phyloP scores from a whole-genome alignment of 2,888 invertebrate genomes.

The Lottia scabra region DNA sequence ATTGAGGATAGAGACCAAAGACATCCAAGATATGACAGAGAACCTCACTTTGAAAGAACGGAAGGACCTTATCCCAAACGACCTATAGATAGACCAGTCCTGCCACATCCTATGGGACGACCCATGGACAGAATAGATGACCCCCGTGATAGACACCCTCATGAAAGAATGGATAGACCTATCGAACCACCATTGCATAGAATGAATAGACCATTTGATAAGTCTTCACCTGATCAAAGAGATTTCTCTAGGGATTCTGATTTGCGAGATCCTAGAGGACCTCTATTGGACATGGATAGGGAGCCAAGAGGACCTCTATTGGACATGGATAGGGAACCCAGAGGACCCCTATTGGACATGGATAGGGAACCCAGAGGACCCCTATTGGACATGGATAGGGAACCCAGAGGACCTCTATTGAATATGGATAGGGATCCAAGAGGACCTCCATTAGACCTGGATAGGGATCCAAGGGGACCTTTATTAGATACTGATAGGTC shows the following conservation, averaged over 20 bases:
- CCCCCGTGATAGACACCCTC: not conserved
- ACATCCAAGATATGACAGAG: not conserved
- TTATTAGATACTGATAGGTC: not conserved
- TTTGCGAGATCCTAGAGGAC: slow-evolving; percentile 11
- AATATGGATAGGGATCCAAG: slow-evolving; percentile 4
- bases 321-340: slow-evolving; percentile 5
- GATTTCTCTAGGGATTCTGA: slow-evolving; percentile 20
- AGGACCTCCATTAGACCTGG: slow-evolving; percentile 8
- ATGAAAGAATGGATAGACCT: slow-evolving; percentile 2
- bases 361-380: slow-evolving; percentile 10
- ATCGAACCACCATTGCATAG: not conserved
- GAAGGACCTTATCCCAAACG: not conserved
- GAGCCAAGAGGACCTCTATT: slow-evolving; percentile 12
- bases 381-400: slow-evolving; percentile 4
- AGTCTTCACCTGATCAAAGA: slow-evolving; percentile 10
- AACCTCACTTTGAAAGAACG: not conserved
- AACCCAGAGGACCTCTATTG: not conserved
- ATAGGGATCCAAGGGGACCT: not conserved
- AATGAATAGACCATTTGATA: slow-evolving; percentile 9
- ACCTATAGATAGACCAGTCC: too few species aligned
- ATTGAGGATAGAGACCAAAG: too few species aligned
- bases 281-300: not conserved
- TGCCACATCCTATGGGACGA: too few species aligned
- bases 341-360: not conserved
- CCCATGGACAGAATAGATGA: not conserved